A percentile compares a stretch with the other conserved stretches of the same genome.
Evolutionary conservation across 2,888 invertebrate species (phyloP).

Genomic region (Hypercompe scribonia): DNA sequence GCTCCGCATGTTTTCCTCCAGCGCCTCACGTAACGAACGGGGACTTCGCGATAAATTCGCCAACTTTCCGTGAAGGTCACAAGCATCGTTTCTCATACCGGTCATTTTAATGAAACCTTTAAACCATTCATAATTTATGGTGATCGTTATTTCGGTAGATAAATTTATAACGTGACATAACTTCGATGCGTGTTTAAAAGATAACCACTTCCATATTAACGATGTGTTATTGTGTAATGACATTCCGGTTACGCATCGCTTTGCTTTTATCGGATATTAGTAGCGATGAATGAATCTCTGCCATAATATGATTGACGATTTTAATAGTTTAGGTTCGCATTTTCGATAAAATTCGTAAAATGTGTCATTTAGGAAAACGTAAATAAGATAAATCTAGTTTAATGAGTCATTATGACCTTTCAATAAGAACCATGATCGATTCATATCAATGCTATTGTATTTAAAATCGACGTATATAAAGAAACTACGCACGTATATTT

Average conservation of each 20-base stretch:
- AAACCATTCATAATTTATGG: slow-evolving; percentile 44
- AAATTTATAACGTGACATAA: slow-evolving; percentile 52
- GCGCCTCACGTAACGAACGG: slow-evolving; percentile 52
- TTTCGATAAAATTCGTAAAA: slow-evolving; percentile 19
- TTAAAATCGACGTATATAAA: too few relatives aligned
- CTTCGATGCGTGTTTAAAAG: slow-evolving; percentile 32
- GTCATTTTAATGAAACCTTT: slow-evolving; percentile 59
- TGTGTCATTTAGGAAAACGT: slow-evolving; percentile 39
- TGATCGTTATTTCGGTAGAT: slow-evolving; percentile 47
- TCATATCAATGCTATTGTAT: slow-evolving; percentile 56
- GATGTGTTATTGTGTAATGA: slow-evolving; percentile 45
- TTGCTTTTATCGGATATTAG: slow-evolving; percentile 24
- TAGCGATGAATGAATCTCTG: slow-evolving; percentile 18
- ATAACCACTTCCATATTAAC: slow-evolving; percentile 28
- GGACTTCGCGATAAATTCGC: slow-evolving; percentile 43
- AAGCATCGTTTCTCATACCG: slow-evolving; percentile 54
- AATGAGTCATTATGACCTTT: slow-evolving; percentile 66
- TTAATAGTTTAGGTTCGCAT: background rate
- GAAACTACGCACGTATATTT: too few relatives aligned
- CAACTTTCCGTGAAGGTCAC: slow-evolving; percentile 69
- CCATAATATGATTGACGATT: slow-evolving; percentile 3
- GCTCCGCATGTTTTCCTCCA: slow-evolving; percentile 58
- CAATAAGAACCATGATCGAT: slow-evolving; percentile 60
- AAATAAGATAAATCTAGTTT: slow-evolving; percentile 39
- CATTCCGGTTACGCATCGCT: slow-evolving; percentile 35